Evolutionary conservation across 2,888 invertebrate species (phyloP).

Genomic region (Synanthedon vespiformis): DNA sequence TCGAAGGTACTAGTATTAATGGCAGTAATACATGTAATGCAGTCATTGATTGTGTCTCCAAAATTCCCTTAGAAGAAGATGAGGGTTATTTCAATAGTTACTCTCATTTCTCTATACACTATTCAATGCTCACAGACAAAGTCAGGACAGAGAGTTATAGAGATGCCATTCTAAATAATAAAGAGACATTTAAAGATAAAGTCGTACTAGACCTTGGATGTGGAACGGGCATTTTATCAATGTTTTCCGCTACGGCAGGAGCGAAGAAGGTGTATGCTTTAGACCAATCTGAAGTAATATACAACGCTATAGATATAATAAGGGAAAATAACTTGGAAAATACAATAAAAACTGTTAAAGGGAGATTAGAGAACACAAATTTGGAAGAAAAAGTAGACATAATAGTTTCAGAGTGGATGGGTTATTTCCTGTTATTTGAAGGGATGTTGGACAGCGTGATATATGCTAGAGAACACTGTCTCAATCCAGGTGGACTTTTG

Average conservation of each 20-base stretch:
- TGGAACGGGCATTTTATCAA: constrained; percentile 96
- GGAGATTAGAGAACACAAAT: constrained; percentile 85
- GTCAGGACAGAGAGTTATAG: constrained; percentile 89
- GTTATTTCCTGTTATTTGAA: constrained; percentile 95
- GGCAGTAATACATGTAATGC: constrained; percentile 18
- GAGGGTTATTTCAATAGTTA: constrained; percentile 86
- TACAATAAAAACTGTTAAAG: constrained; percentile 83
- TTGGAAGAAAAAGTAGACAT: constrained; percentile 88
- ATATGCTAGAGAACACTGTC: constrained; percentile 85
- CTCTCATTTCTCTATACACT: constrained; percentile 92
- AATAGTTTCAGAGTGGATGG: constrained; percentile 99
- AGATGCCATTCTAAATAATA: constrained; percentile 84
- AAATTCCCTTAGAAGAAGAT: constrained; percentile 74
- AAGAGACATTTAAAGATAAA: constrained; percentile 77
- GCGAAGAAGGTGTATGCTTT: constrained; percentile 91
- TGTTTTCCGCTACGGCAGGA: constrained; percentile 97
- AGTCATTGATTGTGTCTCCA: constrained; percentile 44
- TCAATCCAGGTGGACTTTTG: constrained; percentile 80
- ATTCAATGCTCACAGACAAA: constrained; percentile 93
- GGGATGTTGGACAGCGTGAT: constrained; percentile 97
- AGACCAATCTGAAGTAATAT: constrained; percentile 96
- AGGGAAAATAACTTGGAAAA: constrained; percentile 83
- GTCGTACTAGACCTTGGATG: constrained; percentile 95
- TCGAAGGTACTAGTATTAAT: constrained; percentile 30
- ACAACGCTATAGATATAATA: constrained; percentile 95